These are phyloP conservation scores for Onychorhynchus coronatus DNA, from an alignment of 2,113 vertebrate species.

Conservation along the genomic window DNA sequence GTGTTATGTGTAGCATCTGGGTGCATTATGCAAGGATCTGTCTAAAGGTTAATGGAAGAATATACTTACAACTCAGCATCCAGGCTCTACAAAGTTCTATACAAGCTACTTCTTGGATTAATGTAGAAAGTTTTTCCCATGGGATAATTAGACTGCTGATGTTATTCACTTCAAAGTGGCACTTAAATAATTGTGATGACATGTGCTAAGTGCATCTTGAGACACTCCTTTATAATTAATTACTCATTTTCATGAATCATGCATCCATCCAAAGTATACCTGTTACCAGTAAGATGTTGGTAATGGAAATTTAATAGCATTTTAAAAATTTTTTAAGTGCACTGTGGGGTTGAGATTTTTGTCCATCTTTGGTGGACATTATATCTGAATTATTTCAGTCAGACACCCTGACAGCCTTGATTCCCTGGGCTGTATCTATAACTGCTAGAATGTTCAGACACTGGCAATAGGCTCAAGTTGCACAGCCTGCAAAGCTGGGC, in stretches of 20 bases:
- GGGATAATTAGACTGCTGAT: conserved; percentile 23
- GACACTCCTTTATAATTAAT: conserved; percentile 56
- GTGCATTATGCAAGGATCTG: not conserved
- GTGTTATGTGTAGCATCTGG: not conserved
- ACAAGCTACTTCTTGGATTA: not conserved
- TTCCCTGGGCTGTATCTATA: not conserved
- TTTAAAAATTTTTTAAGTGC: not conserved
- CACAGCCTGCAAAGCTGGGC: not conserved
- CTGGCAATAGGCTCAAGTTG: not conserved
- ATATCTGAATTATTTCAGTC: not conserved
- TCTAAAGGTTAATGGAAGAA: conserved; percentile 21
- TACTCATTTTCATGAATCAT: conserved; percentile 60
- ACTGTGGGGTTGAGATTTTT: not conserved
- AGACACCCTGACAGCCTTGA: not conserved
- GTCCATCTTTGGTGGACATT: not conserved
- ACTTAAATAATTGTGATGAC: conserved; percentile 57
- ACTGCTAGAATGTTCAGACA: not conserved
- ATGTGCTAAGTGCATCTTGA: conserved; percentile 51
- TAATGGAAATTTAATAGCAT: conserved; percentile 4
- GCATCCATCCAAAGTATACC: not conserved
- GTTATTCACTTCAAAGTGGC: conserved; percentile 3
- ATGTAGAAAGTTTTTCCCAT: not conserved
- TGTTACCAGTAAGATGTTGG: not conserved
- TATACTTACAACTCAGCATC: not conserved
- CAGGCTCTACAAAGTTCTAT: not conserved